Evolutionary conservation across 2,888 invertebrate species (phyloP).

Genomic region (Physocephala rufipes): DNA sequence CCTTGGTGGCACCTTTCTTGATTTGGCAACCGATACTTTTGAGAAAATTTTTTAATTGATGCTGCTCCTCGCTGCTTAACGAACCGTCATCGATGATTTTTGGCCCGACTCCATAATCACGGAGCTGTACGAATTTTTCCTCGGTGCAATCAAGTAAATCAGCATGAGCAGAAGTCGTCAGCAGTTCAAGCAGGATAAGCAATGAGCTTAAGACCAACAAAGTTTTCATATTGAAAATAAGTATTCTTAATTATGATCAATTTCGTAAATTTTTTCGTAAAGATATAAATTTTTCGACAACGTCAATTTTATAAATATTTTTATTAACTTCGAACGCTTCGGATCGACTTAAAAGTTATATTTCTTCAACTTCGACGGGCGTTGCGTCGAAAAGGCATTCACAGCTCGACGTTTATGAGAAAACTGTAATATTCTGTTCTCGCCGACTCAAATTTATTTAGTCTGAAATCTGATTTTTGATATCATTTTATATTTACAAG

Average conservation of each 20-base stretch:
- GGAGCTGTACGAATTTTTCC: conserved; percentile 48
- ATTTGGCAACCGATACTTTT: conserved; percentile 59
- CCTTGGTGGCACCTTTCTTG: conserved; percentile 55
- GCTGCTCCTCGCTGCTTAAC: conserved; percentile 49
- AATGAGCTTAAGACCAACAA: conserved; percentile 40
- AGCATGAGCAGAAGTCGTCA: conserved; percentile 42
- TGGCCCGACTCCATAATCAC: conserved; percentile 46
- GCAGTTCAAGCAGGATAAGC: conserved; percentile 42
- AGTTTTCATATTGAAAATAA: conserved; percentile 45
- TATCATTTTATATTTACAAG: background rate
- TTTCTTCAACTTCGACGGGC: conserved; percentile 2
- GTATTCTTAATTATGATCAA: too few relatives aligned
- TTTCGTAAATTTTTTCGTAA: too few relatives aligned
- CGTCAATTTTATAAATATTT: background rate
- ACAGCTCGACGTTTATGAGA: conserved; percentile 27
- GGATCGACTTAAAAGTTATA: conserved; percentile 10
- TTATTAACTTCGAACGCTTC: conserved; percentile 3
- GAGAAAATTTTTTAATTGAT: conserved; percentile 56
- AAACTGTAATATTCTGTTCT: conserved; percentile 27
- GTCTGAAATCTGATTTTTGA: conserved; percentile 4
- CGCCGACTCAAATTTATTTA: conserved; percentile 28
- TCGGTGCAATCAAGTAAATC: conserved; percentile 58
- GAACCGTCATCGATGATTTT: conserved; percentile 46
- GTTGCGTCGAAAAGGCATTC: conserved; percentile 2
- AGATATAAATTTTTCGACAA: too few relatives aligned